These are phyloP conservation scores for Indri indri DNA, from an alignment of 2,113 vertebrate species.

Conservation along the genomic window DNA sequence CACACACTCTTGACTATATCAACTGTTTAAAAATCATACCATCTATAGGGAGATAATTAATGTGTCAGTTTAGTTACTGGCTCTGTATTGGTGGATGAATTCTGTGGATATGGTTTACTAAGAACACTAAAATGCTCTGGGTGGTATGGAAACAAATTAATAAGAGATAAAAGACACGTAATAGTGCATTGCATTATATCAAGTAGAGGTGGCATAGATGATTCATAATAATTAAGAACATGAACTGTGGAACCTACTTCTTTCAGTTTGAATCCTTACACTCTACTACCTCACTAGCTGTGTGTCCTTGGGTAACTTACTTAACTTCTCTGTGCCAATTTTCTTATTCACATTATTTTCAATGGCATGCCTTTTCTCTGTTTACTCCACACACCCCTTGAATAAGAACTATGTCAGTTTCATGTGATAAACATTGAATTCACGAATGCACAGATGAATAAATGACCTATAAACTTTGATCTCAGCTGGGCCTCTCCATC, in stretches of 20 bases:
- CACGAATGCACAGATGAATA: not conserved
- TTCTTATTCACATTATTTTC: not conserved
- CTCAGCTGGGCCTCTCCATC: not conserved
- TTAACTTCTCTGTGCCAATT: not conserved
- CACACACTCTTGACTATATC: not conserved
- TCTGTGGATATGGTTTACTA: not conserved
- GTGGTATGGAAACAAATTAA: conserved; percentile 15
- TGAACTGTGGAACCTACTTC: not conserved
- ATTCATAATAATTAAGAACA: not conserved
- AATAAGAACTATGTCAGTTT: not conserved
- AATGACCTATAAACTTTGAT: not conserved
- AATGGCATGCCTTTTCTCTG: not conserved
- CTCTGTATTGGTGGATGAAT: not conserved
- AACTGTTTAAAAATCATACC: not conserved
- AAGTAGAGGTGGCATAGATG: not conserved
- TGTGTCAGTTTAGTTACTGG: not conserved
- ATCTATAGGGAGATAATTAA: not conserved
- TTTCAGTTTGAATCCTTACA: not conserved
- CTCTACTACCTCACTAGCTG: not conserved
- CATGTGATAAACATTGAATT: not conserved
- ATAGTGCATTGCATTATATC: not conserved
- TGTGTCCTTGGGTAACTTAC: not conserved
- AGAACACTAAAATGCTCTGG: conserved; percentile 33
- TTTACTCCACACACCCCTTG: not conserved
- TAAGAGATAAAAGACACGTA: not conserved